phyloP scores from a whole-genome alignment of 2,797 vertebrate species.

The Fistularia tabacaria region DNA sequence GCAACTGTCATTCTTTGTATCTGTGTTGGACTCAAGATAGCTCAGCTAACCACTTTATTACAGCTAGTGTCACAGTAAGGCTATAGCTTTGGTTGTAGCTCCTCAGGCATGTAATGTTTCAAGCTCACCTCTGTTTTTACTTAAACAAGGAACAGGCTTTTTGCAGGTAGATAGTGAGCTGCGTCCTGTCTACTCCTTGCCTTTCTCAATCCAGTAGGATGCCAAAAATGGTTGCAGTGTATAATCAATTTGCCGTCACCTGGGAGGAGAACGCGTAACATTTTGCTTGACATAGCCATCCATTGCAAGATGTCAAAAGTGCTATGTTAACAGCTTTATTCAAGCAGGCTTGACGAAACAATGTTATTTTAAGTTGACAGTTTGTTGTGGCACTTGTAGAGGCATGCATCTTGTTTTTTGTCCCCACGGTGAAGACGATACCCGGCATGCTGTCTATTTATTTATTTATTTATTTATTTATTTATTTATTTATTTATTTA shows the following conservation, averaged over 20 bases:
- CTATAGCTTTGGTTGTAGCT: slow-evolving; percentile 17
- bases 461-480: slow-evolving; percentile 7
- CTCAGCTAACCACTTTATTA: slow-evolving; percentile 58
- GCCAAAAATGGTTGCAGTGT: slow-evolving; percentile 19
- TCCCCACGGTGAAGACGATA: slow-evolving; percentile 57
- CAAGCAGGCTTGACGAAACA: slow-evolving; percentile 55
- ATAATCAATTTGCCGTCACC: slow-evolving; percentile 55
- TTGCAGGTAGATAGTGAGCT: not conserved
- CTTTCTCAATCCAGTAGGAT: not conserved
- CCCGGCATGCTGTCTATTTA: slow-evolving; percentile 34
- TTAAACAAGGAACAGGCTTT: slow-evolving; percentile 6
- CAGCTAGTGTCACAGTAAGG: slow-evolving; percentile 32
- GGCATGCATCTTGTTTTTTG: slow-evolving; percentile 62
- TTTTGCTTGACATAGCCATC: slow-evolving; percentile 46
- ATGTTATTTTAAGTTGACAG: slow-evolving; percentile 66
- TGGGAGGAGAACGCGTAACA: slow-evolving; percentile 39
- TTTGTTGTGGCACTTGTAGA: slow-evolving; percentile 60
- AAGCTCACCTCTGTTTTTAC: slow-evolving; percentile 21
- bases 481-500: not conserved
- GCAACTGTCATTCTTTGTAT: slow-evolving; percentile 69
- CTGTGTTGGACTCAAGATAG: slow-evolving; percentile 50
- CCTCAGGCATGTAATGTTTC: slow-evolving; percentile 27
- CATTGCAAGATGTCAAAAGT: slow-evolving; percentile 50
- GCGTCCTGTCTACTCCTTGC: slow-evolving; percentile 18
- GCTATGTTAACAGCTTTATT: slow-evolving; percentile 63